Conservation (phyloP, 2,113 vertebrate species). For the Rousettus leschenaultii region DNA sequence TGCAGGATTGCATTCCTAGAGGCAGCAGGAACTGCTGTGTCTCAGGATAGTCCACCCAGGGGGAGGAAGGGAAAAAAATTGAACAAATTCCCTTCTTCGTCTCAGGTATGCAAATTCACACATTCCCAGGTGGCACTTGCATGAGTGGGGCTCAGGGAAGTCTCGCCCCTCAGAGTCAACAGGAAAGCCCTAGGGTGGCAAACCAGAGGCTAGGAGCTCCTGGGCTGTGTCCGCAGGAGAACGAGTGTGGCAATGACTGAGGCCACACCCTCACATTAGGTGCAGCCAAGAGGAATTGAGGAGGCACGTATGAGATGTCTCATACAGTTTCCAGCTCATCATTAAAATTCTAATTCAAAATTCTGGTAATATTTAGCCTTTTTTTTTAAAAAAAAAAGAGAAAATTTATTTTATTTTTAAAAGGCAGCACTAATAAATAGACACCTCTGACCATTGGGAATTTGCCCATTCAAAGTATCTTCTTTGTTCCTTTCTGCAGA, state of each 20-base stretch:
- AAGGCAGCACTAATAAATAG: not conserved
- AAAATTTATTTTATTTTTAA: not conserved
- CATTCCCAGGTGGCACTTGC: not conserved
- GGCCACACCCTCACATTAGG: not conserved
- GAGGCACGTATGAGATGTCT: not conserved
- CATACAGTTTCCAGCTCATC: not conserved
- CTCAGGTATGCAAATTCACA: not conserved
- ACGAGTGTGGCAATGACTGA: not conserved
- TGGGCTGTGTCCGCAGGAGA: not conserved
- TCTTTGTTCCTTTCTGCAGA: not conserved
- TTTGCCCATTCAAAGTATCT: not conserved
- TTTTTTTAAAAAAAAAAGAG: not conserved
- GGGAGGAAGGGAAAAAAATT: not conserved
- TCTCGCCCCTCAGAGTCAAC: not conserved
- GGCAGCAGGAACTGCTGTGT: not conserved
- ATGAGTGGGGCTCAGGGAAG: not conserved
- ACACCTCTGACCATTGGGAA: not conserved
- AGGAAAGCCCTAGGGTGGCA: not conserved
- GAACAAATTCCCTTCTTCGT: not conserved
- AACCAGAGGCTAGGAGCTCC: not conserved
- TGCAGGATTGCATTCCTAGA: not conserved
- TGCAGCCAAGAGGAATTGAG: not conserved
- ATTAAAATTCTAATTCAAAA: not conserved
- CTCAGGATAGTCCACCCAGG: not conserved
- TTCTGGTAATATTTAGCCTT: not conserved